phyloP scores from a whole-genome alignment of 2,797 vertebrate genomes.

The Caiman crocodilus region DNA sequence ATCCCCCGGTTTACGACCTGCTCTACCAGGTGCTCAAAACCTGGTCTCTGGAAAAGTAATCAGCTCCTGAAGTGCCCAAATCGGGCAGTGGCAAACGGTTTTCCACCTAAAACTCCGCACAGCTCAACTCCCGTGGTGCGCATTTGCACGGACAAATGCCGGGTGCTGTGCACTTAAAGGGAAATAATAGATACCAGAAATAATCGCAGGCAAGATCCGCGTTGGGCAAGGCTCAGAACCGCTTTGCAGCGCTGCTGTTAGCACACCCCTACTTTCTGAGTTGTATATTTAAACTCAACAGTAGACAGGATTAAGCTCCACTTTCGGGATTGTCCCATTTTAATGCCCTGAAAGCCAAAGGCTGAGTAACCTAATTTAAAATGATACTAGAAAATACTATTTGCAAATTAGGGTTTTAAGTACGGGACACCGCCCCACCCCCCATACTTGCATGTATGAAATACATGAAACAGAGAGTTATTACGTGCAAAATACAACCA shows the following conservation, averaged over 20 bases:
- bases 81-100: not conserved
- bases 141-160: not conserved
- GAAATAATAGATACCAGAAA: not conserved
- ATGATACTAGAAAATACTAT: not conserved
- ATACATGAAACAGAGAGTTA: not conserved
- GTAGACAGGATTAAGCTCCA: not conserved
- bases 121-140: not conserved
- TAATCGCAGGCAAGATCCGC: not conserved
- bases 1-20: constrained; percentile 71
- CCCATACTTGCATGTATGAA: accelerated
- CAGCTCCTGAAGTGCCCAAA: constrained; percentile 29
- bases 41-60: constrained; percentile 25
- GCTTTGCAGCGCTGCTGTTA: not conserved
- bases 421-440: accelerated
- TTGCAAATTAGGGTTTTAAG: constrained; percentile 7
- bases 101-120: constrained; percentile 11
- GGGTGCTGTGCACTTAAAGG: not conserved
- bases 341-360: not conserved
- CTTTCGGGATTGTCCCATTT: not conserved
- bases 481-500: accelerated
- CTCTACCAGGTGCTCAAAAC: constrained; percentile 54
- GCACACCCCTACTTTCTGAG: accelerated
- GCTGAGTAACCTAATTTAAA: constrained; percentile 11
- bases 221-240: not conserved
- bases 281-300: accelerated